Percentiles rank a stretch among this genome's conserved stretches.
Evolutionary conservation across 2,113 vertebrate species (phyloP).

Genomic region (Apteryx mantelli): DNA sequence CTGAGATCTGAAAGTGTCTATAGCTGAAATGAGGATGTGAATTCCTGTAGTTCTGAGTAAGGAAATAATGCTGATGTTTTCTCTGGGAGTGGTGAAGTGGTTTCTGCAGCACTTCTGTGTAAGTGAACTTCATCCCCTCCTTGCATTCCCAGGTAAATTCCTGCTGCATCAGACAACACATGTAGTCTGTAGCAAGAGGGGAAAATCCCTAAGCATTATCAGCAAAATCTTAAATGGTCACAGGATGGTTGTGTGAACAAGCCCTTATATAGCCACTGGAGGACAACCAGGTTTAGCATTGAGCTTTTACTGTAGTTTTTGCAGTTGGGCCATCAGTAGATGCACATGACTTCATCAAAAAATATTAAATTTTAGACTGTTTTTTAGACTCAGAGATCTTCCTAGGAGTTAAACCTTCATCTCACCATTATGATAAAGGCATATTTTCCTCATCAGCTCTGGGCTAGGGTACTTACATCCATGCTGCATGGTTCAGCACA

Average conservation of each 20-base stretch:
- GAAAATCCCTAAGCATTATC: constrained; percentile 43
- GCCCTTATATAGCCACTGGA: constrained; percentile 39
- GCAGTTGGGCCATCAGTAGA: constrained; percentile 31
- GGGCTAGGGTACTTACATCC: neutral
- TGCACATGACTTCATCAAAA: neutral
- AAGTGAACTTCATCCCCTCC: constrained; percentile 8
- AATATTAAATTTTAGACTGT: neutral
- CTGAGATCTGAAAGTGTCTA: constrained; percentile 8
- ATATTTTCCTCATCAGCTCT: neutral
- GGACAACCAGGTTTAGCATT: constrained; percentile 43
- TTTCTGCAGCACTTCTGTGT: constrained; percentile 50
- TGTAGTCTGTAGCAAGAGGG: constrained; percentile 23
- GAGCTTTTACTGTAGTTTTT: constrained; percentile 51
- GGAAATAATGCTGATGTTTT: constrained; percentile 40
- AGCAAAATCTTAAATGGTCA: constrained; percentile 28
- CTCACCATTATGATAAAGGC: neutral
- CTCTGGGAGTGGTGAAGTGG: constrained; percentile 27
- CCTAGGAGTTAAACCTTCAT: neutral
- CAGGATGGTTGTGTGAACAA: constrained; percentile 37
- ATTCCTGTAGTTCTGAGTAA: constrained; percentile 32
- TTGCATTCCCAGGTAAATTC: constrained; percentile 43
- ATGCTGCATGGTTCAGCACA: neutral
- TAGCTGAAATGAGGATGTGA: constrained; percentile 60
- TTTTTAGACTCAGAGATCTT: neutral
- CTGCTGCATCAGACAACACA: constrained; percentile 30